phyloP scores from a whole-genome alignment of 2,113 vertebrate genomes.

The Globicephala melas region DNA sequence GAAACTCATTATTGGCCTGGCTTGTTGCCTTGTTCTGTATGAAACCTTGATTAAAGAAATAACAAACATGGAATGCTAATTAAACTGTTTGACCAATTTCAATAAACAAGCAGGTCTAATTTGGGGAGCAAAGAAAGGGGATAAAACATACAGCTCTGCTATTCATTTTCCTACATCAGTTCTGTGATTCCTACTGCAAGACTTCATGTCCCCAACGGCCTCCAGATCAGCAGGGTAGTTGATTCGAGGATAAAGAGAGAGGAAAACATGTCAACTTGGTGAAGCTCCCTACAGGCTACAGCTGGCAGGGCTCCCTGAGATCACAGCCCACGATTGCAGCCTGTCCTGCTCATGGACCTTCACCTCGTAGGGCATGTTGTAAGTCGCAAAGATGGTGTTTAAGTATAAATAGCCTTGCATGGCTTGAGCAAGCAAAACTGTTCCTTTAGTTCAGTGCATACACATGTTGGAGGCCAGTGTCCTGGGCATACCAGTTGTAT shows the following conservation, averaged over 20 bases:
- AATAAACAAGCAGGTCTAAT: slow-evolving; percentile 69
- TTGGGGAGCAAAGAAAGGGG: slow-evolving; percentile 45
- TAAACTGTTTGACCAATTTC: slow-evolving; percentile 46
- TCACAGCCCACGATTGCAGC: slow-evolving; percentile 58
- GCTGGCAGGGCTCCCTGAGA: slow-evolving; percentile 70
- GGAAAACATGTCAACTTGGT: slow-evolving; percentile 76
- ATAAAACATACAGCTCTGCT: slow-evolving; percentile 17
- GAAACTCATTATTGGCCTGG: slow-evolving; percentile 80
- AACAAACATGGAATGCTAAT: slow-evolving; percentile 72
- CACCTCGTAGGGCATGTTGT: slow-evolving; percentile 76
- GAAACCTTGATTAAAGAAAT: slow-evolving; percentile 81
- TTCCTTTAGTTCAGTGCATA: slow-evolving; percentile 78
- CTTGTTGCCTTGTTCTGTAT: slow-evolving; percentile 78
- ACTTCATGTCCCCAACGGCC: slow-evolving; percentile 66
- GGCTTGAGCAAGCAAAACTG: slow-evolving; percentile 81
- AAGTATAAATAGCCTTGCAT: slow-evolving; percentile 83
- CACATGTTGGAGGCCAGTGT: slow-evolving; percentile 79
- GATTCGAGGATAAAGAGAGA: slow-evolving; percentile 70
- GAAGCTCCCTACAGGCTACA: slow-evolving; percentile 69
- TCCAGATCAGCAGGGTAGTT: slow-evolving; percentile 74
- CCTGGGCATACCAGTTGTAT: slow-evolving; percentile 79
- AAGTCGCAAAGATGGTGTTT: slow-evolving; percentile 83
- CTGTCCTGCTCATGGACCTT: slow-evolving; percentile 73
- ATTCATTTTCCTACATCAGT: slow-evolving; percentile 57
- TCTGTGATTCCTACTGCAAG: slow-evolving; percentile 66